Conservation (phyloP, 2,888 invertebrate genomes). For the Balanococcus diminutus region DNA sequence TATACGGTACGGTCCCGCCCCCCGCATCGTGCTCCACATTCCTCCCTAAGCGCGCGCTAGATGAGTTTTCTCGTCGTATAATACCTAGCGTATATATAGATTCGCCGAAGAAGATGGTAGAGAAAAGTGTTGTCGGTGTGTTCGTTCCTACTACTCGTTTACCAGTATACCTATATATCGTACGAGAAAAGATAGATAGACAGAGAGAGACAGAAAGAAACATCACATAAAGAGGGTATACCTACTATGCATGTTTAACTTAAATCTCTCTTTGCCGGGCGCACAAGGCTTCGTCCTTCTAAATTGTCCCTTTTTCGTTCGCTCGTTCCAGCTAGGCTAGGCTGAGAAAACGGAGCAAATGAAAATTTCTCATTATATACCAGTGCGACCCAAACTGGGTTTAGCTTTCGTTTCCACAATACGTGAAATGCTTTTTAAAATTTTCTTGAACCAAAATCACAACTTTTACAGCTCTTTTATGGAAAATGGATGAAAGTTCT, state of each 20-base stretch:
- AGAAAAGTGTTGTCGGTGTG: neutral
- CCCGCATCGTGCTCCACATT: neutral
- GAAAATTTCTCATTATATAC: conserved; percentile 42
- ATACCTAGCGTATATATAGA: neutral
- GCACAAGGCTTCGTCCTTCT: neutral
- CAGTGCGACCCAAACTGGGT: neutral
- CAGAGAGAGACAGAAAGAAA: neutral
- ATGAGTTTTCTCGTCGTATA: neutral
- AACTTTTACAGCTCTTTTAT: too few relatives aligned
- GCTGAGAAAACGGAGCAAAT: conserved; percentile 41
- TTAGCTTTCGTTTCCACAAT: neutral
- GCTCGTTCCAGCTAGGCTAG: too few relatives aligned
- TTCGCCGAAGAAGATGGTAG: neutral
- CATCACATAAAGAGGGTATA: too few relatives aligned
- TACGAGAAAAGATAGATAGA: neutral
- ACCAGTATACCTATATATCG: too few relatives aligned
- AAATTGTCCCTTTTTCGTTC: conserved; percentile 48
- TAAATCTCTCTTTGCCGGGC: too few relatives aligned
- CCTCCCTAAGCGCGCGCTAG: neutral
- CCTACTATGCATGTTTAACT: too few relatives aligned
- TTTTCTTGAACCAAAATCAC: too few relatives aligned
- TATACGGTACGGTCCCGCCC: neutral
- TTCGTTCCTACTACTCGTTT: too few relatives aligned
- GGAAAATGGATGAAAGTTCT: too few relatives aligned
- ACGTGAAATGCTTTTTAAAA: too few relatives aligned